phyloP scores from a whole-genome alignment of 2,888 invertebrate species.

The Cantharis nigra region DNA sequence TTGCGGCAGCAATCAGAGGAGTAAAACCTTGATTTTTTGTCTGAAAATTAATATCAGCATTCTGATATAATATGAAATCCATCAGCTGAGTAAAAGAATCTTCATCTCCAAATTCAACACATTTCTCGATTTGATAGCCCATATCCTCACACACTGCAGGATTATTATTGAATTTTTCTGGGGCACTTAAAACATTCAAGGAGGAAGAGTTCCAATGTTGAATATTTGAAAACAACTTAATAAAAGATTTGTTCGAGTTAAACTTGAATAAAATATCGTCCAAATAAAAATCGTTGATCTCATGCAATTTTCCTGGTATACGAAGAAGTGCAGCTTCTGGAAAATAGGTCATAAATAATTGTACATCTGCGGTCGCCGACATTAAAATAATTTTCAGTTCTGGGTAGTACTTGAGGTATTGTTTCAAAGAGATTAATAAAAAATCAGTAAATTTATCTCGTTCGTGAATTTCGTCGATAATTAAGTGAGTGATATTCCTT shows the following conservation, averaged over 20 bases:
- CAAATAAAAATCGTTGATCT: slow-evolving; percentile 76
- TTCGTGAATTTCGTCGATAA: slow-evolving; percentile 96
- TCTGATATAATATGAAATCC: slow-evolving; percentile 79
- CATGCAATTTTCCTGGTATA: slow-evolving; percentile 66
- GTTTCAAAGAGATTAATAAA: slow-evolving; percentile 81
- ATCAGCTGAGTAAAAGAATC: slow-evolving; percentile 64
- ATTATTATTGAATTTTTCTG: background rate
- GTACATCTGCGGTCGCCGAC: slow-evolving; percentile 91
- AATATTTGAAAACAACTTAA: background rate
- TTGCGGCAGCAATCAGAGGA: slow-evolving; percentile 80
- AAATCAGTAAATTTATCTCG: slow-evolving; percentile 93
- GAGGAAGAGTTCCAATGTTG: background rate
- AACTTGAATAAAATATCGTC: slow-evolving; percentile 76
- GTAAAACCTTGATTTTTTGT: slow-evolving; percentile 67
- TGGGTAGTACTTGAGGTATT: slow-evolving; percentile 70
- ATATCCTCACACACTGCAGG: background rate
- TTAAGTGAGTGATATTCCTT: slow-evolving; percentile 77
- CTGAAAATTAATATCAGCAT: slow-evolving; percentile 72
- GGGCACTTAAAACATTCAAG: background rate
- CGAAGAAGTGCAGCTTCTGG: slow-evolving; percentile 53
- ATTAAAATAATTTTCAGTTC: slow-evolving; percentile 85
- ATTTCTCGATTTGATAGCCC: slow-evolving; percentile 58
- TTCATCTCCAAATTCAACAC: slow-evolving; percentile 63
- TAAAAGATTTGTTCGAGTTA: slow-evolving; percentile 37
- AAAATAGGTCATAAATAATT: slow-evolving; percentile 86